Evolutionary conservation across 2,888 invertebrate species (phyloP).

Genomic region (Erannis defoliaria): DNA sequence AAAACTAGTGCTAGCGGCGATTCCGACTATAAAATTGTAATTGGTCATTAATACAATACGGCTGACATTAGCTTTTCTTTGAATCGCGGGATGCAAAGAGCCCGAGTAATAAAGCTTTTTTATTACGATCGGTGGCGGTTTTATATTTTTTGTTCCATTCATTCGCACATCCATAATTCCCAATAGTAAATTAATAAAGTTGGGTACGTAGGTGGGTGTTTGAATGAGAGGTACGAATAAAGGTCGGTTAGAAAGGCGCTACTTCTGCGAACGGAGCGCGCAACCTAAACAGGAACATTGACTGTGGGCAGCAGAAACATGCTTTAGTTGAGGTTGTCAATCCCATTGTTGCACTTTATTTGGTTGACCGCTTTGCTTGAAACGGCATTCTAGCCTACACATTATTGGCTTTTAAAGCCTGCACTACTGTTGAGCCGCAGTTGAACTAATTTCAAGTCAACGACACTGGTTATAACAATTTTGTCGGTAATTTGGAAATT

Average conservation of each 20-base stretch:
- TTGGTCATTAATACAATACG: slow-evolving; percentile 54
- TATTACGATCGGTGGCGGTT: slow-evolving; percentile 19
- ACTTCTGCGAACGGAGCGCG: slow-evolving; percentile 29
- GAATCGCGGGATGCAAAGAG: slow-evolving; percentile 40
- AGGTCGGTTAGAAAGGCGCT: slow-evolving; percentile 32
- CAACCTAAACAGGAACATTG: slow-evolving; percentile 24
- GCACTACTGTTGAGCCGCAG: neutral
- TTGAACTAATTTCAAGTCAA: slow-evolving; percentile 13
- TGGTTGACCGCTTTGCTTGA: slow-evolving; percentile 42
- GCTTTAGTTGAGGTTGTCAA: slow-evolving; percentile 20
- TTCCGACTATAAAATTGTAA: slow-evolving; percentile 55
- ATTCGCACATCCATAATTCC: slow-evolving; percentile 33
- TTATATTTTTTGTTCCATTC: slow-evolving; percentile 38
- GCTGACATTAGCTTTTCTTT: slow-evolving; percentile 51
- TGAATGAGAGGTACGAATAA: slow-evolving; percentile 27
- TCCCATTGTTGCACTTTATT: slow-evolving; percentile 26
- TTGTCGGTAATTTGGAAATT: slow-evolving; percentile 4
- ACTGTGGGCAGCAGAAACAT: slow-evolving; percentile 26
- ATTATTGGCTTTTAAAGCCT: slow-evolving; percentile 13
- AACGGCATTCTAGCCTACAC: slow-evolving; percentile 30
- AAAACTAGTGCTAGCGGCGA: slow-evolving; percentile 34
- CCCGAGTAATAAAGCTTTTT: slow-evolving; percentile 33
- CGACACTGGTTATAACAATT: slow-evolving; percentile 3
- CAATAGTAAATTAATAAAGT: slow-evolving; percentile 13
- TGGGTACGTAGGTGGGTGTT: slow-evolving; percentile 21